Percentiles rank a stretch among this genome's conserved stretches.
These are phyloP conservation scores for rat (Rattus norvegicus) DNA, from an alignment of 2,113 vertebrate genomes.

Conservation along the genomic window DNA sequence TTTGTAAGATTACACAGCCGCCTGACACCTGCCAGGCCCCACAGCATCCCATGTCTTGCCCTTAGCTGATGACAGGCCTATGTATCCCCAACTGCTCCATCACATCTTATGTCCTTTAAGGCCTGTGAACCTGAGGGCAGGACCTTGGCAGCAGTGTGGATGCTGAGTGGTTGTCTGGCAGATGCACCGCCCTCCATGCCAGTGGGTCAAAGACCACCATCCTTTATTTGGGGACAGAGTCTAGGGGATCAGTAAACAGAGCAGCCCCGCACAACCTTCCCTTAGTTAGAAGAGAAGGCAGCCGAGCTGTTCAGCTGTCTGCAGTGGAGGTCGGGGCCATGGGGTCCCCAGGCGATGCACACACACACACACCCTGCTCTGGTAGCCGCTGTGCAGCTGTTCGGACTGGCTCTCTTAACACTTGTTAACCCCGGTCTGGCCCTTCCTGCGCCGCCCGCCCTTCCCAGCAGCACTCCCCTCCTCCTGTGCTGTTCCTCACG, in stretches of 20 bases:
- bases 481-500: background rate
- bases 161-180: background rate
- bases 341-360: background rate
- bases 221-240: background rate
- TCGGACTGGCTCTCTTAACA: conserved; percentile 77
- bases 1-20: background rate
- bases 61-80: background rate
- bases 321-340: background rate
- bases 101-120: background rate
- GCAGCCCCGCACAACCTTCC: too few relatives aligned
- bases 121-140: background rate
- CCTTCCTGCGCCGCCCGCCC: background rate
- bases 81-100: background rate
- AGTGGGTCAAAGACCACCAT: background rate
- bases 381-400: conserved; percentile 75
- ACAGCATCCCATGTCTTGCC: background rate
- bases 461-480: background rate
- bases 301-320: conserved; percentile 59
- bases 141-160: background rate
- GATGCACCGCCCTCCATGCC: too few relatives aligned
- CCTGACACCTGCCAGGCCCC: background rate
- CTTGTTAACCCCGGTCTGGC: conserved; percentile 67
- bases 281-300: background rate
- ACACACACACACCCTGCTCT: conserved; percentile 49
- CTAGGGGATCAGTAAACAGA: too few relatives aligned